Base-by-base conservation (phyloP, 2,113 vertebrate genomes). In the Eretmochelys imbricata region DNA sequence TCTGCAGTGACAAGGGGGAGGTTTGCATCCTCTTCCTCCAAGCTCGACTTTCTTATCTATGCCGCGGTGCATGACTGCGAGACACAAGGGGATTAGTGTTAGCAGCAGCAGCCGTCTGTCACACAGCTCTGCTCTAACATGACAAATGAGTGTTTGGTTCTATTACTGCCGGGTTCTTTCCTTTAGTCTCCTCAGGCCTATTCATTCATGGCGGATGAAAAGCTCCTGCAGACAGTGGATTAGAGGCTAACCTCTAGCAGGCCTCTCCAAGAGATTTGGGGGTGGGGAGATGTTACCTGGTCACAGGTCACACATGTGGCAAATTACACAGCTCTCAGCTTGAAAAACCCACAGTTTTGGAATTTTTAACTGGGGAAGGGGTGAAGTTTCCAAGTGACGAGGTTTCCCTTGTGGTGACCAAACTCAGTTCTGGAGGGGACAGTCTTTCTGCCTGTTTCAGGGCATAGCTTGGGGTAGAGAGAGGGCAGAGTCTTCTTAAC, bases 61-160 rank as follows among this genome's bases (percentile, higher is more conserved):
- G 87, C 69, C 69, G 55, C 79, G 75, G 59, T 48, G 51, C 80
- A 89, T 84, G 79, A 54, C 82, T 89, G 91, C 84, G 88, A 95
- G 95, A 86, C 85, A 80, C 51, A 38, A 1, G 42, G 82, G 89
- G 91, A 96, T 90, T 95, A 85, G 81, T n/a, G n/a, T 59, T 83
- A 94, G 93, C 8, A 72, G 75, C 65, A 79, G 76, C 35, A 50
- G 81, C 88, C 65, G 20, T n/a, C 57, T 84, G 84, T 72, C 94
- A 80, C 87, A 94, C 78, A 76, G 79, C 54, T 95, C 49, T 91
- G 90, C 82, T 95, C 86, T 84, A 75, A 93, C 93, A 95, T 94
- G 83, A 93, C 87, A 94, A 95, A 96, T 20, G 94, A 88, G 38
- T 27, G 51, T 55, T 79, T 35, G 82, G 38, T 50, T 91, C 53